phyloP scores from a whole-genome alignment of 2,888 invertebrate species.

The Aleiodes leptofemur region DNA sequence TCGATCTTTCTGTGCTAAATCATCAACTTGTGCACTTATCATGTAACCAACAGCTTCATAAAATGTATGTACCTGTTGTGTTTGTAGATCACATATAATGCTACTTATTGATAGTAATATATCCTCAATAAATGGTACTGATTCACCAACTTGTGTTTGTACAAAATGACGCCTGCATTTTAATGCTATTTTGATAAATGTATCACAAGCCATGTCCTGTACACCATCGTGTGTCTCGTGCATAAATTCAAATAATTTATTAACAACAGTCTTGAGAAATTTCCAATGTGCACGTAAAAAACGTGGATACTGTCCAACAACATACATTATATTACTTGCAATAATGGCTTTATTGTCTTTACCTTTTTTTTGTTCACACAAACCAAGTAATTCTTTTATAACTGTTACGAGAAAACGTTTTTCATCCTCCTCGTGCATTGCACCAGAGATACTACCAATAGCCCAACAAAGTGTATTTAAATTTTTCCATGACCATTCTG shows the following conservation, averaged over 20 bases:
- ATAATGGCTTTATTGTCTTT: constrained; percentile 99
- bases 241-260: constrained; percentile 99
- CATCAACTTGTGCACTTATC: constrained; percentile 97
- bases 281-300: constrained; percentile 99
- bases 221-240: constrained; percentile 99
- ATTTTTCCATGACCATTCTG: constrained; percentile 99
- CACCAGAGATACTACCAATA: constrained; percentile 98
- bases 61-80: constrained; percentile 94
- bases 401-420: constrained; percentile 99
- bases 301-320: constrained; percentile 99
- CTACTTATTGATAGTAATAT: constrained; percentile 96
- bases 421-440: constrained; percentile 99
- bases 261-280: constrained; percentile 99
- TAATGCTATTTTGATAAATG: constrained; percentile 99
- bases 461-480: constrained; percentile 99
- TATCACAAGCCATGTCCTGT: constrained; percentile 99
- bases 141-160: constrained; percentile 95
- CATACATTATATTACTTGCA: constrained; percentile 99
- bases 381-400: constrained; percentile 96
- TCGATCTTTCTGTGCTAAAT: constrained; percentile 92
- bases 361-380: constrained; percentile 98
- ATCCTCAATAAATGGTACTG: constrained; percentile 98
- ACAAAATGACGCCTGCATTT: constrained; percentile 99
- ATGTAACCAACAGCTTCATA: constrained; percentile 99
- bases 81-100: constrained; percentile 99